Percentiles rank a stretch among this genome's conserved stretches.
These are phyloP conservation scores for Scrobipalpa costella DNA, from an alignment of 2,888 invertebrate species.

Conservation along the genomic window DNA sequence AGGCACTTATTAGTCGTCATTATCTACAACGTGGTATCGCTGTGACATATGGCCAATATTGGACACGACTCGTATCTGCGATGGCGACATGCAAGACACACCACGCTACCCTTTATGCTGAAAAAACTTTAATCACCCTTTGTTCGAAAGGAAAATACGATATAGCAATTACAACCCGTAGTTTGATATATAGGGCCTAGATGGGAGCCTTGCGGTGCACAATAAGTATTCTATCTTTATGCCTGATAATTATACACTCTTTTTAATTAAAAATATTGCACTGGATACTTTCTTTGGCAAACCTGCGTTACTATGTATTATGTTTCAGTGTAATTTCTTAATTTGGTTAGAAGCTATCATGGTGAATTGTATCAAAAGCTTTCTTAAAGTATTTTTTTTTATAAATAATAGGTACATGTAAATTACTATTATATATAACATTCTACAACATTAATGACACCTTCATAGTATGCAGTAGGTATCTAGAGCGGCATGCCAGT, in stretches of 20 bases:
- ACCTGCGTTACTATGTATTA: too few relatives aligned
- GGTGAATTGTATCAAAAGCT: too few relatives aligned
- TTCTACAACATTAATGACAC: too few relatives aligned
- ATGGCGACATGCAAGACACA: conserved; percentile 58
- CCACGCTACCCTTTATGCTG: conserved; percentile 60
- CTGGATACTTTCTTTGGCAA: background rate
- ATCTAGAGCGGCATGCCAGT: background rate
- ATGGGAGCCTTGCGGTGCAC: background rate
- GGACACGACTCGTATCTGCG: conserved; percentile 60
- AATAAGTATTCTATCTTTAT: background rate
- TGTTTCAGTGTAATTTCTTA: too few relatives aligned
- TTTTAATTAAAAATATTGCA: background rate
- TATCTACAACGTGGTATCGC: conserved; percentile 72
- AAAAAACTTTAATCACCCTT: conserved; percentile 68
- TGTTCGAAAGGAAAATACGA: conserved; percentile 38
- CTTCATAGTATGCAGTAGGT: background rate
- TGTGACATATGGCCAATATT: conserved; percentile 78
- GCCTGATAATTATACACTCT: background rate
- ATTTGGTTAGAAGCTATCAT: too few relatives aligned
- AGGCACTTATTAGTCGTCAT: conserved; percentile 78
- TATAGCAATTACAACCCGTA: background rate
- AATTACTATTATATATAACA: too few relatives aligned
- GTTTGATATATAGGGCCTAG: conserved; percentile 7
- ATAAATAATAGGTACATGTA: too few relatives aligned
- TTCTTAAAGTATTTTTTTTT: too few relatives aligned